Conservation (phyloP, 2,113 vertebrate species). For the Pseudorasbora parva region DNA sequence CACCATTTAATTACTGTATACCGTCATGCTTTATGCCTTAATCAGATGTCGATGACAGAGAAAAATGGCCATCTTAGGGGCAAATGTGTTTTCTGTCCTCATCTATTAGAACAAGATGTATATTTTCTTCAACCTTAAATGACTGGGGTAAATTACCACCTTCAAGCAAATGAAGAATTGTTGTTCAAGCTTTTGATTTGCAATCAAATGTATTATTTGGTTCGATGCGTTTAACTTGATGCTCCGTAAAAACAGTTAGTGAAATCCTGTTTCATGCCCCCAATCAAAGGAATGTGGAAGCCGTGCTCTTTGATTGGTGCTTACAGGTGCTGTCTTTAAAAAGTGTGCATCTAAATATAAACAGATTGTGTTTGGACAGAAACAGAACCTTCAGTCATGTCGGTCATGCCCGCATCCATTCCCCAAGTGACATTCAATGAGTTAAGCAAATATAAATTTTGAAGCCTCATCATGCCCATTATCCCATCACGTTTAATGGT, state of each 20-base stretch:
- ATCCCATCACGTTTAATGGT: not conserved
- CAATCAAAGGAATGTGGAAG: not conserved
- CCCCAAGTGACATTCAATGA: not conserved
- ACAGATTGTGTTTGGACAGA: slow-evolving; percentile 8
- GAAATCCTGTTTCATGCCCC: not conserved
- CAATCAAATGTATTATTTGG: not conserved
- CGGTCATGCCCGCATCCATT: slow-evolving; percentile 6
- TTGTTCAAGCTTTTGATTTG: not conserved
- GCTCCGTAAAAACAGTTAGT: not conserved
- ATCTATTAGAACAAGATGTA: not conserved
- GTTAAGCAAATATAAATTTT: slow-evolving; percentile 6
- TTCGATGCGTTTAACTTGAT: not conserved
- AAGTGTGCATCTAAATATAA: slow-evolving; percentile 22
- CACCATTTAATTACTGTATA: slow-evolving; percentile 55
- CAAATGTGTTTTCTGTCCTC: not conserved
- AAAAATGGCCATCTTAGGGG: not conserved
- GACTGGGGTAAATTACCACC: not conserved
- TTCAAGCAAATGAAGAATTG: not conserved
- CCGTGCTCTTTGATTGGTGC: not conserved
- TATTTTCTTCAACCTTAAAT: not conserved
- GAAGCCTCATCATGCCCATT: slow-evolving; percentile 29
- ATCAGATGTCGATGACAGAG: not conserved
- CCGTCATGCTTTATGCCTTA: not conserved
- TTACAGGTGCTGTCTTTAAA: slow-evolving; percentile 23
- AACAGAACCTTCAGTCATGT: slow-evolving; percentile 16